Conservation (phyloP, 2,888 invertebrate species). For the Schizotus pectinicornis region DNA sequence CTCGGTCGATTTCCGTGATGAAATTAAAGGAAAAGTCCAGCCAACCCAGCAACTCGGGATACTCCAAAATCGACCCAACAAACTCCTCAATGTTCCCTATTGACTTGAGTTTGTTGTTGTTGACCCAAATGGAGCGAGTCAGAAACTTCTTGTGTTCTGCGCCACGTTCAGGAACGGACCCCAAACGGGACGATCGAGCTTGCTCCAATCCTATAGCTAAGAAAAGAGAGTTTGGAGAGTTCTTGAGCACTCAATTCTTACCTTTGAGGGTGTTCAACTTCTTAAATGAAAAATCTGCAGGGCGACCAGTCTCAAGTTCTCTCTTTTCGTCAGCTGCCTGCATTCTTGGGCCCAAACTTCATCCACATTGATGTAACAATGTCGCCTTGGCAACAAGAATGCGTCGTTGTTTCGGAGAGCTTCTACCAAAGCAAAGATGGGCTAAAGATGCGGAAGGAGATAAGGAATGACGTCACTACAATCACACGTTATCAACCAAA, state of each 20-base stretch:
- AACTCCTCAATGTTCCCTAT: constrained; percentile 54
- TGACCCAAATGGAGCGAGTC: constrained; percentile 61
- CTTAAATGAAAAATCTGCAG: constrained; percentile 57
- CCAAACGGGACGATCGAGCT: constrained; percentile 55
- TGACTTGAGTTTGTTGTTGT: constrained; percentile 59
- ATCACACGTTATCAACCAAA: too few relatives aligned
- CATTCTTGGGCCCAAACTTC: constrained; percentile 2
- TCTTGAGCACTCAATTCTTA: constrained; percentile 32
- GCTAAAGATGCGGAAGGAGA: too few relatives aligned
- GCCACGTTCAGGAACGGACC: constrained; percentile 55
- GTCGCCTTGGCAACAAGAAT: too few relatives aligned
- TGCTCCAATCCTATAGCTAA: constrained; percentile 50
- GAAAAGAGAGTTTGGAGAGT: background rate
- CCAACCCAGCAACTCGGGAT: constrained; percentile 59
- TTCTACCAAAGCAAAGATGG: too few relatives aligned
- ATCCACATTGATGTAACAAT: too few relatives aligned
- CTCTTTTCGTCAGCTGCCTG: constrained; percentile 17
- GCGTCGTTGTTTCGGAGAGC: too few relatives aligned
- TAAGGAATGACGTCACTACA: too few relatives aligned
- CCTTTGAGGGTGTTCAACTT: constrained; percentile 51
- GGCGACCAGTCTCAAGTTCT: constrained; percentile 48
- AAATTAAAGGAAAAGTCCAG: constrained; percentile 63
- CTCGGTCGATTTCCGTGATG: constrained; percentile 56
- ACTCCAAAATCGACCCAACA: constrained; percentile 53
- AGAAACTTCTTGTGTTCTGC: constrained; percentile 54